Conservation (phyloP, 1,140 invertebrate species). For the Antheraea pernyi region DNA sequence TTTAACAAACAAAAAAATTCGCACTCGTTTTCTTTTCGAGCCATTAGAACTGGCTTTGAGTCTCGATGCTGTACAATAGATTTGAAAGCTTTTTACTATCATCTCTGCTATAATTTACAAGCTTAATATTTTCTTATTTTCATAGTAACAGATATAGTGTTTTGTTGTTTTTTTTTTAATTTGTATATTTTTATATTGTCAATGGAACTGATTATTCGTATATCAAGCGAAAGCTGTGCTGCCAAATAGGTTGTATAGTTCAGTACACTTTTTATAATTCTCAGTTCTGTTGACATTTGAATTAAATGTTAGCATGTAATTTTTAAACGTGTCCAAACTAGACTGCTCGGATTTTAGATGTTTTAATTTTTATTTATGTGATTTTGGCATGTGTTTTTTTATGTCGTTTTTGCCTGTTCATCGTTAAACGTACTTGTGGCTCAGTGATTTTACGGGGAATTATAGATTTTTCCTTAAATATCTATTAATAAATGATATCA, state of each 20-base stretch:
- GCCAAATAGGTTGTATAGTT: constrained; percentile 11
- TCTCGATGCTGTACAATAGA: constrained; percentile 67
- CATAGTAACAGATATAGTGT: constrained; percentile 50
- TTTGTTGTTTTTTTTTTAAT: constrained; percentile 54
- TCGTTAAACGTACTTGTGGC: constrained; percentile 30
- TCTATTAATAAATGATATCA: neutral
- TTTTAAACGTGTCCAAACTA: constrained; percentile 60
- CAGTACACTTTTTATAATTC: constrained; percentile 1
- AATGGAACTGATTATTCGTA: constrained; percentile 2
- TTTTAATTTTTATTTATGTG: constrained; percentile 40
- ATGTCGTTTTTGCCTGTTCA: constrained; percentile 62
- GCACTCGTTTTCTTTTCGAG: constrained; percentile 30
- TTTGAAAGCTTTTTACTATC: constrained; percentile 69
- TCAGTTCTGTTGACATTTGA: constrained; percentile 30
- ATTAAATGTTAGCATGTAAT: constrained; percentile 56
- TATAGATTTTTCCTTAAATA: neutral
- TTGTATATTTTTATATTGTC: constrained; percentile 13
- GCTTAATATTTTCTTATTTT: constrained; percentile 65
- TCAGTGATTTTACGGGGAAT: neutral
- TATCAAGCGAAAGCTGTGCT: neutral
- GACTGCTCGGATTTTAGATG: constrained; percentile 56
- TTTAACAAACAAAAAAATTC: constrained; percentile 25
- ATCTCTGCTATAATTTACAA: constrained; percentile 51
- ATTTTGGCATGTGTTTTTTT: constrained; percentile 63
- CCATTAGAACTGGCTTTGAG: constrained; percentile 55